These are phyloP conservation scores for Aptenodytes patagonicus DNA, from an alignment of 2,113 vertebrate genomes.

Conservation along the genomic window DNA sequence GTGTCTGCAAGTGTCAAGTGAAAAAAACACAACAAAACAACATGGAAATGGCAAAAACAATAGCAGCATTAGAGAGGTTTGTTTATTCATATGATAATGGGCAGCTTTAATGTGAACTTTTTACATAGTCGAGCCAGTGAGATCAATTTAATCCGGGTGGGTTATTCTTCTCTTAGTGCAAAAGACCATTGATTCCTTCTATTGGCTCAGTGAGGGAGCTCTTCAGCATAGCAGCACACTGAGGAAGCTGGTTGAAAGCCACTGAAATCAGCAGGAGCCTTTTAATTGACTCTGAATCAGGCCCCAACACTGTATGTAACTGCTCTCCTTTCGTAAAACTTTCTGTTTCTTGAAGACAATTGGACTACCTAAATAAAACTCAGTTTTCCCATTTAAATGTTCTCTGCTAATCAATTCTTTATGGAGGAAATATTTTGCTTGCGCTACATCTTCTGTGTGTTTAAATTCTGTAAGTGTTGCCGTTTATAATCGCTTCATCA, in stretches of 20 bases:
- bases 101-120: constrained; percentile 46
- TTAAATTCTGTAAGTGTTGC: neutral
- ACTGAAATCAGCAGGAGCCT: constrained; percentile 58
- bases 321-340: constrained; percentile 21
- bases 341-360: constrained; percentile 35
- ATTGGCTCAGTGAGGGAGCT: constrained; percentile 38
- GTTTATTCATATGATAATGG: constrained; percentile 58
- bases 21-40: neutral
- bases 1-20: neutral
- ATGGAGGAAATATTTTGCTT: constrained; percentile 2
- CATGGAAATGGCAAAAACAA: constrained; percentile 16
- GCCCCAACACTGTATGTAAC: constrained; percentile 28
- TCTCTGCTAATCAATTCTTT: neutral
- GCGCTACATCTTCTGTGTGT: neutral
- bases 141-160: constrained; percentile 64
- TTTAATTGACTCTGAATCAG: constrained; percentile 59
- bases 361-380: constrained; percentile 42
- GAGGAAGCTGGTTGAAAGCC: constrained; percentile 60
- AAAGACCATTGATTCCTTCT: constrained; percentile 59
- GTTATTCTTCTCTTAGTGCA: constrained; percentile 61
- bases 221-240: constrained; percentile 17
- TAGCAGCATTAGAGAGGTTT: constrained; percentile 10
- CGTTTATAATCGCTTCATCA: constrained; percentile 35
- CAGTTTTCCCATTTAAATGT: neutral
- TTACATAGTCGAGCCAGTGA: constrained; percentile 18